Evolutionary conservation across 2,113 vertebrate species (phyloP).

Genomic region (Eudyptes chrysolophus): DNA sequence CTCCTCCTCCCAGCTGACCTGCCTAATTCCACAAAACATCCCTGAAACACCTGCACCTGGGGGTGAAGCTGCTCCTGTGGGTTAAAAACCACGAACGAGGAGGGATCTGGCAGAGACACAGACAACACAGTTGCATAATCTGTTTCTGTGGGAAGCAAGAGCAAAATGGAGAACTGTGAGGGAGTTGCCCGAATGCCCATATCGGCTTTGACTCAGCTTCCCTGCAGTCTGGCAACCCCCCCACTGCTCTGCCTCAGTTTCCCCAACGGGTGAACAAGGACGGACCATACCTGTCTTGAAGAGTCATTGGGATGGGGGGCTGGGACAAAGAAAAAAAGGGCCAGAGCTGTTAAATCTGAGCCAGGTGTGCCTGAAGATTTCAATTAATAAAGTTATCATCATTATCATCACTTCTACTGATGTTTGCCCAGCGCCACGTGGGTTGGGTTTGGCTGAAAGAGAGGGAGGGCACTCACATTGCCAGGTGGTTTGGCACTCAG

Average conservation of each 20-base stretch:
- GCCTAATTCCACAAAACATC: background rate
- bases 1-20: background rate
- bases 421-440: accelerated
- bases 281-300: background rate
- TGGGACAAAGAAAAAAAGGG: background rate
- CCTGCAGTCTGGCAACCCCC: background rate
- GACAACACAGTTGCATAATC: background rate
- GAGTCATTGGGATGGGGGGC: background rate
- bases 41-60: background rate
- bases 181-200: background rate
- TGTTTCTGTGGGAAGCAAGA: background rate
- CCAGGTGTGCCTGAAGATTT: background rate
- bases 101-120: background rate
- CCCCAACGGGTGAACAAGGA: background rate
- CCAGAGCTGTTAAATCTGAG: background rate
- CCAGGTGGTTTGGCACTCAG: accelerated
- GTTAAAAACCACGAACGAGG: background rate
- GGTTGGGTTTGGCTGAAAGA: background rate
- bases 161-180: background rate
- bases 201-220: background rate
- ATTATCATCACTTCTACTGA: background rate
- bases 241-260: background rate
- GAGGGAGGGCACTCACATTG: background rate
- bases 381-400: background rate
- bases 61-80: background rate